A percentile compares a stretch with the other conserved stretches of the same genome.
Evolutionary conservation across 2,113 vertebrate species (phyloP).

Genomic region (Trochalopteron elliotii): DNA sequence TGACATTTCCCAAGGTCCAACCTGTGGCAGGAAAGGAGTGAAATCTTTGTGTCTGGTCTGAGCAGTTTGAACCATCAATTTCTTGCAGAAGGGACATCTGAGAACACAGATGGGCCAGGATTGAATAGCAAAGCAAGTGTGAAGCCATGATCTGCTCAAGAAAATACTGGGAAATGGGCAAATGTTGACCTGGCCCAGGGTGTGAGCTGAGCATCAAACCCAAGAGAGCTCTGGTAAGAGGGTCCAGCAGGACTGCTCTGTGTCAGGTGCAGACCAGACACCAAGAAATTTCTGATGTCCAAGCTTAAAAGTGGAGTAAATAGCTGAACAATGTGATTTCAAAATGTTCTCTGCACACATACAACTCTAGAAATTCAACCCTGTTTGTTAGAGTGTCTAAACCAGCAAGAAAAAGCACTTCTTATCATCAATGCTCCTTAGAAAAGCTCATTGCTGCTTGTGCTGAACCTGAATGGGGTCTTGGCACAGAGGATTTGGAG

Average conservation of each 20-base stretch:
- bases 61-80: background rate
- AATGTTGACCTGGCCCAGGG: background rate
- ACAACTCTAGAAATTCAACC: background rate
- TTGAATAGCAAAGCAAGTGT: background rate
- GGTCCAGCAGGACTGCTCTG: background rate
- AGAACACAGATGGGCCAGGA: background rate
- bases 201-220: background rate
- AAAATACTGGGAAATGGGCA: background rate
- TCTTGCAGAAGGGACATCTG: background rate
- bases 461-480: background rate
- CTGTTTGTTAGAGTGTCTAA: background rate
- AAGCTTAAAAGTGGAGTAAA: background rate
- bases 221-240: background rate
- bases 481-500: constrained; percentile 1
- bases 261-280: background rate
- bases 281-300: background rate
- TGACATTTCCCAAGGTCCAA: background rate
- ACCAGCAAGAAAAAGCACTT: background rate
- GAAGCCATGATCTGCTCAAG: background rate
- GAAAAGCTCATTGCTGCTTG: constrained; percentile 14
- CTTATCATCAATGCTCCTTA: background rate
- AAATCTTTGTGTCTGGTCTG: background rate
- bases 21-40: background rate
- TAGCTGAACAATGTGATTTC: background rate
- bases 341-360: background rate